Percentiles rank a stretch among this genome's conserved stretches.
These are phyloP conservation scores for Cariama cristata DNA, from an alignment of 2,113 vertebrate species.

Conservation along the genomic window DNA sequence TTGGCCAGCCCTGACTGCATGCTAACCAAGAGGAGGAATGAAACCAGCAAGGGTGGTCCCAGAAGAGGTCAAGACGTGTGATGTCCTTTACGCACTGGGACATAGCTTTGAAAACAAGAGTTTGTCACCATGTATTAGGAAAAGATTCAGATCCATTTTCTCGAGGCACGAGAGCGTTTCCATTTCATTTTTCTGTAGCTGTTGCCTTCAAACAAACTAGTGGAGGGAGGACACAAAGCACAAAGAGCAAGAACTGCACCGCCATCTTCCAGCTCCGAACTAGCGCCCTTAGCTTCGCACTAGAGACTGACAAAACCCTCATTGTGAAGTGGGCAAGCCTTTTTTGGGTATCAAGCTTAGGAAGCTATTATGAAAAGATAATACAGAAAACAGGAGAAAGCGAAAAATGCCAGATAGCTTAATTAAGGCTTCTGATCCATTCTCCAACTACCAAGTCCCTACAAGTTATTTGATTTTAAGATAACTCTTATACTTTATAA, in stretches of 20 bases:
- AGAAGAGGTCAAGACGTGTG: neutral
- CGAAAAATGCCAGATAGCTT: neutral
- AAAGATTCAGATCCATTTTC: neutral
- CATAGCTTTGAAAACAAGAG: neutral
- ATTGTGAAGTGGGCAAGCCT: neutral
- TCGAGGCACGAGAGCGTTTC: neutral
- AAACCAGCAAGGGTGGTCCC: neutral
- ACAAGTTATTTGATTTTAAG: neutral
- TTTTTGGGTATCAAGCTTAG: neutral
- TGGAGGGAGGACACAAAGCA: neutral
- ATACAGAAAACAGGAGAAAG: neutral
- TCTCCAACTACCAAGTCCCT: neutral
- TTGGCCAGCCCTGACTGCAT: neutral
- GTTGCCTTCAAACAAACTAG: neutral
- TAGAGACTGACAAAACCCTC: neutral
- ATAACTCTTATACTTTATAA: neutral
- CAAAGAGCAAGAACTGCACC: neutral
- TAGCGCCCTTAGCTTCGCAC: rapidly evolving
- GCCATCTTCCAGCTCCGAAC: neutral
- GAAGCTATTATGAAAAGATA: neutral
- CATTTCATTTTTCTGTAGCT: neutral
- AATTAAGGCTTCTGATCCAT: neutral
- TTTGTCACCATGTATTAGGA: neutral
- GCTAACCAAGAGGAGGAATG: neutral
- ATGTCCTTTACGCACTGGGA: neutral